phyloP scores from a whole-genome alignment of 2,888 invertebrate genomes.

The Ophion costatus region DNA sequence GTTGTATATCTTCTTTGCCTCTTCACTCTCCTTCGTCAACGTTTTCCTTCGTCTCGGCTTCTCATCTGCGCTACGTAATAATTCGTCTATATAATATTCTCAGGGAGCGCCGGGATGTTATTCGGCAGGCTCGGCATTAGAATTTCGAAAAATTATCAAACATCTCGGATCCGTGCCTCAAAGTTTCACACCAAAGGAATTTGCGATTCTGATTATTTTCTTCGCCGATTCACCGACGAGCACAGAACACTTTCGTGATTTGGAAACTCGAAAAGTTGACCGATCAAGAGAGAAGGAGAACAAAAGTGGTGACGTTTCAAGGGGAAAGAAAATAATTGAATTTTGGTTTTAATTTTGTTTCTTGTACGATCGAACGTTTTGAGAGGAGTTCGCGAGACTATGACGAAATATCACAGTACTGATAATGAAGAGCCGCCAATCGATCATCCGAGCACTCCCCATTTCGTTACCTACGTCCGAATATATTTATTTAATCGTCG shows the following conservation, averaged over 20 bases:
- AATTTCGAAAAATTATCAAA: constrained; percentile 76
- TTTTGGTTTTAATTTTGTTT: background rate
- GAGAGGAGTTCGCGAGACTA: constrained; percentile 74
- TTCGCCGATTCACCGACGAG: background rate
- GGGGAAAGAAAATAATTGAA: background rate
- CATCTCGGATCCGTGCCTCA: constrained; percentile 71
- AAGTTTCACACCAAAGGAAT: constrained; percentile 16
- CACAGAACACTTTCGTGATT: no score
- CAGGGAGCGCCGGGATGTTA: constrained; percentile 76
- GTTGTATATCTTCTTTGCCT: constrained; percentile 56
- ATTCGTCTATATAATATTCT: constrained; percentile 74
- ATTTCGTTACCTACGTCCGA: constrained; percentile 72
- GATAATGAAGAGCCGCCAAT: constrained; percentile 76
- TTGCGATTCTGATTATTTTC: constrained; percentile 4
- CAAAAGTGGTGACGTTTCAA: background rate
- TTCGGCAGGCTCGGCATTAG: constrained; percentile 70
- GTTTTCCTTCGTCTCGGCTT: constrained; percentile 65
- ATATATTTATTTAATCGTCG: constrained; percentile 74
- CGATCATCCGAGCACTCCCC: constrained; percentile 76
- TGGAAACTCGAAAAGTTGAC: background rate
- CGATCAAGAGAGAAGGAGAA: background rate
- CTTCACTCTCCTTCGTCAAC: constrained; percentile 66
- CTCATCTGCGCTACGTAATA: constrained; percentile 69
- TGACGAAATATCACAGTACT: constrained; percentile 82
- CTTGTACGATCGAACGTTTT: constrained; percentile 31